Base-by-base conservation (phyloP, 2,113 vertebrate species). In the Alaudala cheleensis region DNA sequence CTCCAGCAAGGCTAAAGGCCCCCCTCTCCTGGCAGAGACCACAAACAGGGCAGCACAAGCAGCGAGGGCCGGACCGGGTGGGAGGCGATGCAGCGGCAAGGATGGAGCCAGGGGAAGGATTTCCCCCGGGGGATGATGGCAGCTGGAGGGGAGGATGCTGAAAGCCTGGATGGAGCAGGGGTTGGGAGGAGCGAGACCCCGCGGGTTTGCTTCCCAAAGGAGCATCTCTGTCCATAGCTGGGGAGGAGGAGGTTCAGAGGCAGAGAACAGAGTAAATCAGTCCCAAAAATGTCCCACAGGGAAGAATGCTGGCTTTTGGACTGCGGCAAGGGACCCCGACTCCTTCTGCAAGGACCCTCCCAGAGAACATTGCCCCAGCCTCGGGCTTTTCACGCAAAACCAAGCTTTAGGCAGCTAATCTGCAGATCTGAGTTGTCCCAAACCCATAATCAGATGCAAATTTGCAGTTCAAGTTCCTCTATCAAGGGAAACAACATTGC, bases 11-110 rank as follows among this genome's bases (percentile, higher is more conserved):
- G 97, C 90, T 90, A 97, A 97, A 98, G 97, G 70, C 94, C 83
- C 98, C 98, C 98, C 97, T 97, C 97, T 98, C 97, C 98, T 98
- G 98, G 98, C 97, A 86, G 95, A 97, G 95, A 97, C 93, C 93
- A 96, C 80, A 93, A 95, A 96, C 74, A 92, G 72, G 91, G 90
- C 33, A 69, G 40, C 90, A 53, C 29, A 5, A 71, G 86, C 77
- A 39, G 89, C 25, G 12, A 64, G n/a, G 70, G 19, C 5, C 29
- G 85, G 31, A 17, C 58, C 13, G 5, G 20, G 2, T 24, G 70
- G 39, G 50, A 72, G 50, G 47, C 0, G 50, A n/a, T 67, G 50
- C 56, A 33, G 73, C 14, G 2, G 5, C 13, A 61, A 5, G 70
- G 60, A 51, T 8, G 60, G 62, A 66, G 33, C 20, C 86, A 14